Evolutionary conservation across 2,888 invertebrate species (phyloP), one percentile per base, ranked within the genome.

Genomic region (Synergus itoensis): DNA sequence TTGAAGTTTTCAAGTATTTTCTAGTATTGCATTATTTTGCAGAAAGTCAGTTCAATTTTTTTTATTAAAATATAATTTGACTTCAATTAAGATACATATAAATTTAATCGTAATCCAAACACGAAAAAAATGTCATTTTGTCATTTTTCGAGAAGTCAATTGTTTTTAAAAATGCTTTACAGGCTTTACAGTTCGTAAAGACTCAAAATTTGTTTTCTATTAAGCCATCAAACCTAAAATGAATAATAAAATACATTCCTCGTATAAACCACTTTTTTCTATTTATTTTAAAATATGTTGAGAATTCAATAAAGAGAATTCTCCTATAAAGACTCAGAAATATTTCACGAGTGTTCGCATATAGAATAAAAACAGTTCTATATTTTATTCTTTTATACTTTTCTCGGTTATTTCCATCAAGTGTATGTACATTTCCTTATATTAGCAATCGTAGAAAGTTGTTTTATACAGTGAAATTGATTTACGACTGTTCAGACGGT

Each of bases 361-460:
- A 62, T 1, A 36, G 36, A 36, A 36, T 36, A 28, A 28, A 28
- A 28, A 21, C 1, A 21, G 1, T 60, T 60, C 12, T 28, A 62
- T 28, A 28, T 16, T 45, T 45, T 57, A 57, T 57, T 14, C 12
- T 16, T 45, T 45, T 57, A 57, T 57, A 57, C 4, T 62, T 62
- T 62, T 11, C 7, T 62, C 28, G 62, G 62, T 60, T 69, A 77
- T 43, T 63, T 65, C 12, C 14, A 36, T 21, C 0, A 60, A 43
- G 36, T 8, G 36, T 48, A 63, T 78, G 12, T 76, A 79, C 75
- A 79, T 53, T 78, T 41, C 53, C 69, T 65, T 65, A 43, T 2
- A 76, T 64, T 43, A 12, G 77, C n/a, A 36, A 5, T 62, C 28
- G 21, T 62, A 62, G 57, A 28, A 28, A 62, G 62, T 28, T 62